Base-by-base conservation (phyloP, 2,797 vertebrate species). In the Poeciliopsis paucimaculata region DNA sequence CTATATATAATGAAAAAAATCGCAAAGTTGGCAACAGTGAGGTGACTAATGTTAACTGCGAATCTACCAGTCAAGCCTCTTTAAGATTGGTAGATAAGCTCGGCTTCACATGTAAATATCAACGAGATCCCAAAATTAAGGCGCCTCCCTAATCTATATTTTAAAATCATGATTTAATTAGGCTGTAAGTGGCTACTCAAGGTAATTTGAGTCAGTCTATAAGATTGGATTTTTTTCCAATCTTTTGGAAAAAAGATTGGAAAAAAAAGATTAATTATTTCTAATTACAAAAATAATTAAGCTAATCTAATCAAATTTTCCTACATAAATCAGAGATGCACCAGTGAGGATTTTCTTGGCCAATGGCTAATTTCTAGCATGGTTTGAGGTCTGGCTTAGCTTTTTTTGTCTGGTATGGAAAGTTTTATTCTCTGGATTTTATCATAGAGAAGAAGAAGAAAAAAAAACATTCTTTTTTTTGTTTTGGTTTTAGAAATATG, bases 391-490 rank as follows among this genome's bases (percentile, higher is more conserved):
- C 62, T 66, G 18, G 23, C 34, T 36, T 39, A 31, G 60, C n/a
- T 28, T 28, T 34, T 57, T 36, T 36, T 64, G 34, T 20, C 34
- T 34, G 28, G 15, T 34, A 2, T n/a, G 12, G 11, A 62, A 62
- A 8, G 31, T 34, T 55, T 55, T n/a, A 55, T 60, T 13, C 5
- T 31, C 13, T 60, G 16, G 31, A 64, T 64, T 34, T 18, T 36
- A 34, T 64, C 73, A 85, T 84, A 77, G 39, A 71, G 18, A 51
- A 83, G 73, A 79, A 85, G 79, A 85, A 82, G 3, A 57, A 39
- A 41, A 39, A 68, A 41, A 36, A 15, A 11, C 0, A 23, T 10
- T 43, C 1, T 43, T 47, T 13, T 9, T 3, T 9, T 55, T 55
- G 4, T 55, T 26, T 12, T 26, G 34, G 18, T 62, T 62, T 62